Base-by-base conservation (phyloP, 1,140 invertebrate species). In the Scaptomyza montana region DNA sequence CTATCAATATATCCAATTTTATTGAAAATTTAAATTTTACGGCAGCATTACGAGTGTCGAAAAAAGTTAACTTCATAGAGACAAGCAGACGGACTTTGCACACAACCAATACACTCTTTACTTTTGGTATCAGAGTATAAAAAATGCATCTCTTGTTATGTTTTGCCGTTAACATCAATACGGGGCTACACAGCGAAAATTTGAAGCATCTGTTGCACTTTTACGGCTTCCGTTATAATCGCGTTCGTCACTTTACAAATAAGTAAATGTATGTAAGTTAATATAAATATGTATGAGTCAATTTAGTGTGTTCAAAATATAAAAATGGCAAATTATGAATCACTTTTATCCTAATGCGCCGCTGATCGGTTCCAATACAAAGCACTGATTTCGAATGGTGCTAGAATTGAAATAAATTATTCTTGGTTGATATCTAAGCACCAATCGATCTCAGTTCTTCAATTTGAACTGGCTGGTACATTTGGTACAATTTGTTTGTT, bases 311-410 rank as follows among this genome's bases (percentile, higher is more conserved):
- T n/a, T 43, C 12, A 36, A 9, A 6, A 30, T 30, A 6, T 30
- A 7, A 30, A 0, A 30, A 8, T 39, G 8, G 8, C 36, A 39
- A 10, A 10, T 39, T n/a, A 41, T 43, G 39, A 43, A 28, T 59
- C 41, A 54, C 59, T 41, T 46, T 7, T 8, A 47, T 30, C 0
- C 3, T 41, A 4, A 51, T 67, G 8, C 41, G 57, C 28, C 74
- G 79, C 41, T 89, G 84, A 84, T 69, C 59, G 74, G 57, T 89
- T 89, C 84, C 75, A 77, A 89, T 89, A 78, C 79, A 89, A 89
- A 89, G 84, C 84, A 89, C 84, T 89, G 84, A 89, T 89, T 89
- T 89, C 84, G 84, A 89, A 89, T 89, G 84, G 84, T 89, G 84
- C 84, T 89, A 89, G 84, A 89, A 71, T 87, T 87, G 45, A 55